Base-by-base conservation (phyloP, 2,888 invertebrate genomes). In the Chrysodeixis includens region DNA sequence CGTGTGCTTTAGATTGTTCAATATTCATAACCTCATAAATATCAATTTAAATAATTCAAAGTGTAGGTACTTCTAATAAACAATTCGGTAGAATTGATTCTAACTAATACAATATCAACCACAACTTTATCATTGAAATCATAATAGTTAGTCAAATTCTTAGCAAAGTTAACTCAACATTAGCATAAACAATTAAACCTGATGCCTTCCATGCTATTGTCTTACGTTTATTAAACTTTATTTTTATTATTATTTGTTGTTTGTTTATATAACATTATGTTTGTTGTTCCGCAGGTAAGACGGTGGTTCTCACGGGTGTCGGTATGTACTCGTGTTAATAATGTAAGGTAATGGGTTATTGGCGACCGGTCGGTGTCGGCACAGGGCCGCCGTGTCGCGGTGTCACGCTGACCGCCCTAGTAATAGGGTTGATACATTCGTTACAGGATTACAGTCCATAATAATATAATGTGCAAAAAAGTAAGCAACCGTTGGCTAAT, bases 261-360 rank as follows among this genome's bases (percentile, higher is more conserved):
- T 10, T 49, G 9, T 20, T 49, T 20, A 10, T 62, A 49, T 30
- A 61, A 5, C 6, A 58, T 16, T 30, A 55, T 3, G 69, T 54
- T 51, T 32, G 32, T 62, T 51, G 8, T 51, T 54, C n/a, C n/a
- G 16, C 74, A 76, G 76, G 73, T 76, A 76, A 68, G 76, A 55
- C 59, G 74, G 58, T 53, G 56, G 30, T 59, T 67, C 62, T n/a
- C 71, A 67, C 69, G 57, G 0, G 32, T 14, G 16, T 30, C 22
- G 75, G 66, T 66, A 72, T 18, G 72, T 64, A 51, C 18, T n/a
- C n/a, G n/a, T n/a, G n/a, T 5, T 20, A 32, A 8, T 46, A 44
- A 18, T 26, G 32, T 30, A 44, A 52, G 2, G 6, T 40, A 40
- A n/a, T 35, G 65, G 59, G 62, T 56, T 58, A 56, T 65, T n/a